A percentile compares a stretch with the other conserved stretches of the same genome.
Conservation (phyloP, 2,797 vertebrate genomes). For the Liparis tanakae region DNA sequence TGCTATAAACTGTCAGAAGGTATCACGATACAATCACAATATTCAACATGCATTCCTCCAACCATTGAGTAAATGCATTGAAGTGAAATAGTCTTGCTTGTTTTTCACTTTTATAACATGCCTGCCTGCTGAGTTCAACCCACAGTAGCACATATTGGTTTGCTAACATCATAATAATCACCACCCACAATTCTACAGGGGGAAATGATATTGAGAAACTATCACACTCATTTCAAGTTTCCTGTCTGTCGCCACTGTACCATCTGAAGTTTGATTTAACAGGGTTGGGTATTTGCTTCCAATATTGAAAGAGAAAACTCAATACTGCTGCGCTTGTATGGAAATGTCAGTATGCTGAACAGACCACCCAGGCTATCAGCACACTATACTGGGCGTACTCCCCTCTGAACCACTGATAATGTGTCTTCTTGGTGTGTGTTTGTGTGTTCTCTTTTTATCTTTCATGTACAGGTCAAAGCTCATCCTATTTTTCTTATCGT, state of each 20-base stretch:
- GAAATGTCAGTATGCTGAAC: background rate
- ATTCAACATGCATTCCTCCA: background rate
- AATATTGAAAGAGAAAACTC: background rate
- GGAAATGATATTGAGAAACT: conserved; percentile 26
- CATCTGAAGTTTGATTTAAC: background rate
- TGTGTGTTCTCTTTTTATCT: background rate
- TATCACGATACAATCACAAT: background rate
- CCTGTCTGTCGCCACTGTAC: background rate
- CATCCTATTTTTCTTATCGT: conserved; percentile 15
- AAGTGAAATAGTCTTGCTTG: background rate
- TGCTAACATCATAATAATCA: background rate
- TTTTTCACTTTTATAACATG: background rate
- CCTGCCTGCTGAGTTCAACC: background rate
- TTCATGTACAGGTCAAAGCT: conserved; percentile 30
- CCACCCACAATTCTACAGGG: background rate
- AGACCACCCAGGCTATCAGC: background rate
- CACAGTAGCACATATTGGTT: background rate
- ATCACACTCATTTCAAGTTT: conserved; percentile 26
- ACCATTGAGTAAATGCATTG: background rate
- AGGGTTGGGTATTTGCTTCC: background rate
- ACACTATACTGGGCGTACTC: conserved; percentile 43
- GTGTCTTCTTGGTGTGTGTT: conserved; percentile 14
- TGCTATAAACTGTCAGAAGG: background rate
- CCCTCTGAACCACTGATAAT: conserved; percentile 65
- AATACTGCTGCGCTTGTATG: background rate